These are phyloP conservation scores for Ceryle rudis DNA, from an alignment of 2,797 vertebrate species.

Conservation along the genomic window DNA sequence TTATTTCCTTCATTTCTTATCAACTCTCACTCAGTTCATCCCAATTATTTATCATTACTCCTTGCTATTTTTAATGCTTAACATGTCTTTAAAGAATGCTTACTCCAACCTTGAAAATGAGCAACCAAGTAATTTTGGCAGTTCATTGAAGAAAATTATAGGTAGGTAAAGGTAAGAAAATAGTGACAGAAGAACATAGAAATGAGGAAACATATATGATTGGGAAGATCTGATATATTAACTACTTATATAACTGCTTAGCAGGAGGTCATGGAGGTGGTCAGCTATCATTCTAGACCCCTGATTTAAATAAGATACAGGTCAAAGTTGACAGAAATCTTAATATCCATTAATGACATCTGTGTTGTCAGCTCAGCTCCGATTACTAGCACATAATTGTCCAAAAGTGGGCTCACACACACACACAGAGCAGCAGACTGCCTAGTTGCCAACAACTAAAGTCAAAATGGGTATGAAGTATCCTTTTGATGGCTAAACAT, in stretches of 20 bases:
- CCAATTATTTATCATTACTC: slow-evolving; percentile 37
- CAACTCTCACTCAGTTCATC: not conserved
- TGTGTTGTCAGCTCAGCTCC: not conserved
- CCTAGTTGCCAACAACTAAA: not conserved
- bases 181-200: not conserved
- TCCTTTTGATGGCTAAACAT: not conserved
- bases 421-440: not conserved
- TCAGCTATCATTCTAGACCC: not conserved
- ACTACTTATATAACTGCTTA: not conserved
- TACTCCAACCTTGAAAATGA: not conserved
- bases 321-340: not conserved
- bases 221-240: not conserved
- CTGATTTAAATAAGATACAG: slow-evolving; percentile 1
- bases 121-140: not conserved
- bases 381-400: not conserved
- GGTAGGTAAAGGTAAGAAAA: slow-evolving; percentile 2
- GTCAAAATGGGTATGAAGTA: not conserved
- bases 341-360: not conserved
- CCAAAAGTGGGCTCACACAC: not conserved
- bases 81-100: slow-evolving; percentile 15
- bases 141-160: slow-evolving; percentile 6
- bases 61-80: slow-evolving; percentile 46
- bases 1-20: slow-evolving; percentile 10
- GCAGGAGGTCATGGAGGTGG: not conserved
- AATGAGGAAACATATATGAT: not conserved